phyloP scores from a whole-genome alignment of 92 coral and sea anemone species.

The Porites cylindrica region DNA sequence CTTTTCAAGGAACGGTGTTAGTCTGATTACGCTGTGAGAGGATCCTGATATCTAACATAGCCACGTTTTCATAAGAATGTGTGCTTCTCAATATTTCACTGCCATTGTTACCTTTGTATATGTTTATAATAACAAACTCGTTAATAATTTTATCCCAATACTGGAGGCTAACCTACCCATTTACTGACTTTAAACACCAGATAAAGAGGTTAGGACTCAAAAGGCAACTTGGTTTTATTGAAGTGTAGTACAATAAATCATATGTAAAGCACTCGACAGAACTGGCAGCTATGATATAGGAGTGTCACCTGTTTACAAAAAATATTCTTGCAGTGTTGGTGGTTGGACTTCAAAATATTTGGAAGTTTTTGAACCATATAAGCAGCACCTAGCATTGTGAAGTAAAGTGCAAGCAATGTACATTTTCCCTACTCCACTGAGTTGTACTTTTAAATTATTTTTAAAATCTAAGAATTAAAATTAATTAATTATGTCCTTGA shows the following conservation, averaged over 20 bases:
- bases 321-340: slow-evolving; percentile 17
- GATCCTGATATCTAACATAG: not conserved
- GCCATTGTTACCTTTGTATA: not conserved
- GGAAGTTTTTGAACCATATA: slow-evolving; percentile 28
- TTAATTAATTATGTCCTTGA: too few species aligned
- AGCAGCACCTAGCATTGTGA: slow-evolving; percentile 25
- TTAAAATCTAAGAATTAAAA: slow-evolving; percentile 29
- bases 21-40: too few species aligned
- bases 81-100: not conserved
- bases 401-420: slow-evolving; percentile 18
- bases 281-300: not conserved
- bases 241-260: not conserved
- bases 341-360: slow-evolving; percentile 34
- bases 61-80: not conserved
- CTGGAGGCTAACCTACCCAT: not conserved
- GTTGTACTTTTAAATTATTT: not conserved
- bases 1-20: too few species aligned
- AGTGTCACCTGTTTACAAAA: not conserved
- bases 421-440: not conserved
- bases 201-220: not conserved
- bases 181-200: not conserved
- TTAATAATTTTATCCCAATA: not conserved
- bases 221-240: not conserved
- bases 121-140: not conserved
- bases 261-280: not conserved